Base-by-base conservation (phyloP, 2,888 invertebrate species). In the Polietes domitor region DNA sequence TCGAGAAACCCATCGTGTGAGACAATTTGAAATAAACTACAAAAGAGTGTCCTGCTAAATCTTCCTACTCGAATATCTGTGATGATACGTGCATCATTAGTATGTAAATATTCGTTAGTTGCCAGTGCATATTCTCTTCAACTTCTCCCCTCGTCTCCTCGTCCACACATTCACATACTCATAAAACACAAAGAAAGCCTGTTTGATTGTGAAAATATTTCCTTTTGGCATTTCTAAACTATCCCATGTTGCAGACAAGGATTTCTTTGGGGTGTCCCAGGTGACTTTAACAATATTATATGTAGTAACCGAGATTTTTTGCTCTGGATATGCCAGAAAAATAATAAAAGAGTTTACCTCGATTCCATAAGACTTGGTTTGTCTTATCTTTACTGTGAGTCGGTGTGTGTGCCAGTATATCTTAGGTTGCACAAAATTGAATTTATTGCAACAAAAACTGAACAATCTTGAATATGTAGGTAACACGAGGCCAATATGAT, bases 61-160 rank as follows among this genome's bases (percentile, higher is more conserved):
- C n/a, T n/a, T n/a, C n/a, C n/a, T 32, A 32, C 32, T 32, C 32
- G 70, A n/a, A n/a, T n/a, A n/a, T n/a, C n/a, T n/a, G n/a, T n/a
- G n/a, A n/a, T 61, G 53, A 74, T 75, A 78, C 75, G 71, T 75
- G 75, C 78, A 78, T 78, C 71, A 78, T 82, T 78, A 82, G 78
- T 72, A 82, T 75, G 78, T 82, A 78, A 75, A 78, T 77, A 75
- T 78, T 82, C 78, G 78, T 82, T 82, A 82, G 82, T 82, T 82
- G 77, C 82, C 58, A 82, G 77, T 82, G 77, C 82, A 82, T 47
- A 50, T 50, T 32, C 28, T 41, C 58, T 68, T 37, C 41, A 53
- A 43, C 17, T 19, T 21, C 24, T 50, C 50, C 65, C 28, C 61
- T 70, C 63, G 2, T 41, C 41, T 41, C 12, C 41, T 47, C 47